These are phyloP conservation scores for Patiria pectinifera DNA, from an alignment of 53 echinoderm and acorn worm species.

Conservation along the genomic window DNA sequence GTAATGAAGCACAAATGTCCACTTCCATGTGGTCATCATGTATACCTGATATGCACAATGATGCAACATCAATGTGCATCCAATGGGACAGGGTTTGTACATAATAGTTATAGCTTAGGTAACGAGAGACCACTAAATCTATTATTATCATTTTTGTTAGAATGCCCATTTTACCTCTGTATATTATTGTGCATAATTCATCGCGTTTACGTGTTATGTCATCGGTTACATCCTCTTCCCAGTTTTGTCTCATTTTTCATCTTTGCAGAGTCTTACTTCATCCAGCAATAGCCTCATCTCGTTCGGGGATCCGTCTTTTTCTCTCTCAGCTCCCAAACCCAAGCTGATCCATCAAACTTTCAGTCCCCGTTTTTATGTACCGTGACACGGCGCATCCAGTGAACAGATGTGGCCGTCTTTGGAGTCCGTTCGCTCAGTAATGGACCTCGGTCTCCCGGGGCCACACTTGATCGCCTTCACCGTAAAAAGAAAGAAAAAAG, in stretches of 20 bases:
- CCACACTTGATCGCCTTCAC: constrained; percentile 47
- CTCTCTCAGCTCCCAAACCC: not conserved
- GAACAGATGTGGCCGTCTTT: constrained; percentile 61
- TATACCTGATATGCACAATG: no score
- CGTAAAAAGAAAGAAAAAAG: not conserved
- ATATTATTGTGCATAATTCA: not conserved
- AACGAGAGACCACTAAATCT: not conserved
- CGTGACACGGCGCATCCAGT: constrained; percentile 34
- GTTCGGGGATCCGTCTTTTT: not conserved
- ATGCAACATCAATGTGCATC: no score
- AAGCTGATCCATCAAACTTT: constrained; percentile 56
- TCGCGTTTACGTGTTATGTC: not conserved
- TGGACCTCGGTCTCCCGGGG: constrained; percentile 45
- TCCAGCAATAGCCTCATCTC: not conserved
- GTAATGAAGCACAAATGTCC: no score
- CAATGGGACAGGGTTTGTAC: no score
- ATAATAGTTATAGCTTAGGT: not conserved
- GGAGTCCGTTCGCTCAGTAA: constrained; percentile 38
- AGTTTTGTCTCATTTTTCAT: not conserved
- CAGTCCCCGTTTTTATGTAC: constrained; percentile 9
- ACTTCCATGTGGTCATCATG: no score
- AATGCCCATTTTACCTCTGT: not conserved
- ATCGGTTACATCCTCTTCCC: not conserved
- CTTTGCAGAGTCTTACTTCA: not conserved
- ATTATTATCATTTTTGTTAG: not conserved